Base-by-base conservation (phyloP, 2,888 invertebrate genomes). In the Altica lythri region DNA sequence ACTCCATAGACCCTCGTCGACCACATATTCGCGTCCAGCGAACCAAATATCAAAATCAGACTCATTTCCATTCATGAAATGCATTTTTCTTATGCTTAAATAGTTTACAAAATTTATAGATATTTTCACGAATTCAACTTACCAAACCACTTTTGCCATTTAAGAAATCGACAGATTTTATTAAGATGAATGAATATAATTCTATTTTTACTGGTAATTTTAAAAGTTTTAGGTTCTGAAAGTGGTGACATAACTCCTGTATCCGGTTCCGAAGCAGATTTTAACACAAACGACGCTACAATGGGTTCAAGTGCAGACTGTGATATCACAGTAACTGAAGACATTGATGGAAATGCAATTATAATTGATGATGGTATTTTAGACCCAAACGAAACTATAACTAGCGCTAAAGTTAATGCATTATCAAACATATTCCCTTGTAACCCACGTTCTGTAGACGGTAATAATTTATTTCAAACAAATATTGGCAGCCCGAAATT, bases 231-330 rank as follows among this genome's bases (percentile, higher is more conserved):
- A 51, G 55, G 50, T 44, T 51, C 50, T 17, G 69, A 65, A 38
- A 85, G 84, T 72, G 85, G 85, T 22, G 84, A 85, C 67, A 78
- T 83, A 59, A 88, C 88, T 13, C 88, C 88, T 60, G 85, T 86
- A 63, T 87, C 87, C 55, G 82, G 83, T 61, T 80, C 80, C 38
- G 87, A 87, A 73, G 76, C 80, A 53, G 84, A 84, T 62, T 82
- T 85, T 64, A 85, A 85, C 73, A 85, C 85, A 73, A 84, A 80
- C 68, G 83, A 86, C 71, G 85, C 85, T 50, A 86, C 86, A 47
- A 84, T 85, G 68, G 86, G 85, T 56, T 86, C 86, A 9, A 80
- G 4, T 10, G 49, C 46, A 6, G 53, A 57, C 10, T 50, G 35
- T n/a, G 83, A 83, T 62, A 75, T 83, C 25, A 76, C 81, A 70